phyloP scores from a whole-genome alignment of 2,113 vertebrate genomes.

The Lepus europaeus region DNA sequence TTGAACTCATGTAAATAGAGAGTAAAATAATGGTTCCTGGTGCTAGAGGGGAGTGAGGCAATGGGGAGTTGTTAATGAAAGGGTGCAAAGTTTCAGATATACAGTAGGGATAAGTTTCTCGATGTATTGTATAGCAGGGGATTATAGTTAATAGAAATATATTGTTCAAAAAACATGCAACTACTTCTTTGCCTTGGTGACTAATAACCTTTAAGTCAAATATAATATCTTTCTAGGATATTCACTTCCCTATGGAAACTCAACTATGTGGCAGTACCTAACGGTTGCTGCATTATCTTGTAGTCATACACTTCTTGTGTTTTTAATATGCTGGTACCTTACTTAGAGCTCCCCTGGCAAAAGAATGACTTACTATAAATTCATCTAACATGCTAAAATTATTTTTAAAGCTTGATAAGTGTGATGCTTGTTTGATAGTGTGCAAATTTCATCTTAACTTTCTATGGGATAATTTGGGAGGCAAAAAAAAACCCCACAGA shows the following conservation, averaged over 20 bases:
- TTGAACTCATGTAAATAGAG: background rate
- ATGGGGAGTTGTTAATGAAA: background rate
- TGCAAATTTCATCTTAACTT: background rate
- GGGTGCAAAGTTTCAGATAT: background rate
- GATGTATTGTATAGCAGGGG: background rate
- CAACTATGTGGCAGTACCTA: background rate
- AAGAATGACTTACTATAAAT: conserved; percentile 11
- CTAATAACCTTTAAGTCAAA: background rate
- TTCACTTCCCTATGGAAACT: background rate
- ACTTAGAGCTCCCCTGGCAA: background rate
- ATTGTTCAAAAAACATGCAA: background rate
- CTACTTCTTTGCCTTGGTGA: background rate
- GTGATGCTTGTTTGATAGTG: background rate
- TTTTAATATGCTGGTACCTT: background rate
- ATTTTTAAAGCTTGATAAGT: conserved; percentile 5
- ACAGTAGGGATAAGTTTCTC: background rate
- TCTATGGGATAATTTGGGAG: background rate
- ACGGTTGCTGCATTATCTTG: background rate
- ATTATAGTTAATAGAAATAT: background rate
- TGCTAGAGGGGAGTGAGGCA: too few species aligned
- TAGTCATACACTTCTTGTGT: background rate
- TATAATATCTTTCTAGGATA: background rate
- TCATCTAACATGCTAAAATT: conserved; percentile 7
- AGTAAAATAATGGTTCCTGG: background rate
- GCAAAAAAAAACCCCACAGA: conserved; percentile 26